Evolutionary conservation across 2,113 vertebrate species (phyloP).

Genomic region (Centropristis striata): DNA sequence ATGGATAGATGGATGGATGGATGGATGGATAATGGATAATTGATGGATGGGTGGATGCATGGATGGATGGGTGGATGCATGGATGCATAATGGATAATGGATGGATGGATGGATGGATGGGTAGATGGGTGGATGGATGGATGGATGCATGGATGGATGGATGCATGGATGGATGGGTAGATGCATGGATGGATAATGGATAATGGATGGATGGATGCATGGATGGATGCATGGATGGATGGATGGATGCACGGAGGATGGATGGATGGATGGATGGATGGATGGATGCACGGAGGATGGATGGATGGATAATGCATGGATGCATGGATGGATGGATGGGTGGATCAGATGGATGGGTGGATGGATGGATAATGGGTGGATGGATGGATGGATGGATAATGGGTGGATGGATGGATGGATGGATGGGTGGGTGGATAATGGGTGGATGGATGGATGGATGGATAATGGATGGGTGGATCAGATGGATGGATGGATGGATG

Average conservation of each 20-base stretch:
- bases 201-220: not conserved
- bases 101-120: not conserved
- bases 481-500: not conserved
- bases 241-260: too few species aligned
- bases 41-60: too few species aligned
- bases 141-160: not conserved
- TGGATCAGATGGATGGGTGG: slow-evolving; percentile 1
- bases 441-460: not conserved
- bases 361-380: not conserved
- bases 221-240: not conserved
- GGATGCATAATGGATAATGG: not conserved
- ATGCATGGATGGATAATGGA: not conserved
- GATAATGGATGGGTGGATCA: too few species aligned
- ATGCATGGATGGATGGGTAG: not conserved
- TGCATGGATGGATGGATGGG: too few species aligned
- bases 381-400: not conserved
- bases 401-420: not conserved
- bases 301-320: not conserved
- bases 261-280: not conserved
- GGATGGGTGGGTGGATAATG: too few species aligned
- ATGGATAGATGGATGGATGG: not conserved
- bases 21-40: not conserved
- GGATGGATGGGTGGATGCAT: not conserved
- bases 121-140: not conserved
- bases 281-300: not conserved